Evolutionary conservation across 2,888 invertebrate genomes (phyloP), one percentile per base, ranked within the genome.

Genomic region (Sisyra nigra): DNA sequence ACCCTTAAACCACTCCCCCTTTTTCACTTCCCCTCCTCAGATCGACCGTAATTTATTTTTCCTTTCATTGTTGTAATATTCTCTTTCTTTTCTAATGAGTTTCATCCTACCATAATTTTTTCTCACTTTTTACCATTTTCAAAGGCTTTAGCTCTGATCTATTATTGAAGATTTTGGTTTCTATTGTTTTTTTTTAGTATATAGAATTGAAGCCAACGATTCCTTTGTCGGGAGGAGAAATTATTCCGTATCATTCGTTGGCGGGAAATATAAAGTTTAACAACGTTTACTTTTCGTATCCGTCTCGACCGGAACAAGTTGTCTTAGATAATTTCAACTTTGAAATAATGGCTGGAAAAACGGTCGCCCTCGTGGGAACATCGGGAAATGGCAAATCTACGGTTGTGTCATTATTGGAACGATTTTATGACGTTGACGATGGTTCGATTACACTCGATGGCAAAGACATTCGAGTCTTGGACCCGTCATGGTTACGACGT

Each of bases 301-400:
- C 94, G 0, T 81, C 86, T 0, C 69, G 93, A 53, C 71, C 75
- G 13, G 68, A 79, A 60, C 69, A 73, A 56, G 72, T 72, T 18
- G 78, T 94, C n/a, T 62, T 97, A 37, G 76, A 82, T 48, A 70
- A 88, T 53, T 88, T 97, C 56, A 83, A 74, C 55, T 62, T 97
- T 41, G 71, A 68, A 43, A 73, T 97, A 51, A 84, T 84, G 1
- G 79, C 86, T 3, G 94, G 94, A 1, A 81, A 83, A 63, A 85
- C 91, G 0, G 80, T 93, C 1, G 96, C 96, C 0, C 74, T 97
- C 30, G 93, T 93, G 19, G 92, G 96, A 1, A 75, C 86, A 0
- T 93, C 92, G 33, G 96, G 96, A 2, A 89, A 88, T 56, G 94
- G 93, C 1, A 97, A 97, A 66, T 92, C 92, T 0, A 97, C 96